A percentile compares a stretch with the other conserved stretches of the same genome.
Evolutionary conservation across 1,140 invertebrate genomes (phyloP).

Genomic region (Gonioctena quinquepunctata): DNA sequence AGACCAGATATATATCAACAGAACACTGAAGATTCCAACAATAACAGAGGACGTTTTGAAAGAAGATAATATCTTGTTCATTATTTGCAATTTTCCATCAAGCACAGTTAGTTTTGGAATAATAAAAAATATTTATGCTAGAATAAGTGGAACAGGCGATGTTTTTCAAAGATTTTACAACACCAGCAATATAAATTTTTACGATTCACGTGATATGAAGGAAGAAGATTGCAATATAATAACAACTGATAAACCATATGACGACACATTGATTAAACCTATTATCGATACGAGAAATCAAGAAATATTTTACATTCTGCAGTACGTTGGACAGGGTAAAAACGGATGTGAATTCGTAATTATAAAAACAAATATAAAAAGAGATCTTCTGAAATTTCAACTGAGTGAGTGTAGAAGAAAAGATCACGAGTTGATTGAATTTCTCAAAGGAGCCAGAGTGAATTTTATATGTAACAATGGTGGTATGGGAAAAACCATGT

Average conservation of each 20-base stretch:
- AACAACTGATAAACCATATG: background rate
- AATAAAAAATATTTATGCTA: background rate
- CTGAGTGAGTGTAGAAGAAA: background rate
- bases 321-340: background rate
- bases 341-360: background rate
- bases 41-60: background rate
- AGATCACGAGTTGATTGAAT: background rate
- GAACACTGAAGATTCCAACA: background rate
- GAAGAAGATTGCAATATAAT: background rate
- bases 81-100: background rate
- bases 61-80: background rate
- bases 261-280: background rate
- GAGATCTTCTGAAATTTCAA: background rate
- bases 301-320: background rate
- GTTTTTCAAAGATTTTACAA: background rate
- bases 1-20: background rate
- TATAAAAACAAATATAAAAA: background rate
- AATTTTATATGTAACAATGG: conserved; percentile 6
- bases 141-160: background rate
- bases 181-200: background rate
- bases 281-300: background rate
- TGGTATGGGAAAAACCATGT: conserved; percentile 3
- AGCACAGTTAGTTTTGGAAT: background rate
- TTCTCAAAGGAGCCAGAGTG: background rate
- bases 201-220: background rate